Conservation (phyloP, 2,888 invertebrate genomes). For the Podabrus alpinus region DNA sequence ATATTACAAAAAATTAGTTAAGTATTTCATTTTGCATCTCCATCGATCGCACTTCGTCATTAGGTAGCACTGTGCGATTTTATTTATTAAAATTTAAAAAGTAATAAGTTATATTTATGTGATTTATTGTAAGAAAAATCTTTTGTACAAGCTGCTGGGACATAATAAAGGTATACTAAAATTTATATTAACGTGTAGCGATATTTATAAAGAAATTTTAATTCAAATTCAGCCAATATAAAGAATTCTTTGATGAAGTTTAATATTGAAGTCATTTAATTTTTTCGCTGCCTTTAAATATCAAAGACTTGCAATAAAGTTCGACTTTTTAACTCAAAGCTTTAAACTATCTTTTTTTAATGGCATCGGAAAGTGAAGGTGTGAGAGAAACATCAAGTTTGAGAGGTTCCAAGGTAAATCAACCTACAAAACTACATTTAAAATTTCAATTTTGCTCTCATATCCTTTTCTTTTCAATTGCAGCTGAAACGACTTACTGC, state of each 20-base stretch:
- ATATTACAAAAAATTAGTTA: neutral
- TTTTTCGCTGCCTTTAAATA: conserved; percentile 24
- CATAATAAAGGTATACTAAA: neutral
- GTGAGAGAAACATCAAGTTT: conserved; percentile 13
- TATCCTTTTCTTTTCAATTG: conserved; percentile 20
- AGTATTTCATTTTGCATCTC: neutral
- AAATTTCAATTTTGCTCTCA: conserved; percentile 29
- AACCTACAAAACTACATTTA: conserved; percentile 27
- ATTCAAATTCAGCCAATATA: conserved; percentile 14
- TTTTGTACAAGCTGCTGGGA: neutral
- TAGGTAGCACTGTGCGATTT: neutral
- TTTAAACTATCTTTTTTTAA: conserved; percentile 22
- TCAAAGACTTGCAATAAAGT: conserved; percentile 29
- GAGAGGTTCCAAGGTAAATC: conserved; percentile 11
- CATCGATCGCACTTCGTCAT: neutral
- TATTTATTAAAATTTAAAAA: neutral
- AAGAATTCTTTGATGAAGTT: conserved; percentile 17
- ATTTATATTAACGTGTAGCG: neutral
- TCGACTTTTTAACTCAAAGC: conserved; percentile 4
- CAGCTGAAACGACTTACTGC: conserved; percentile 25
- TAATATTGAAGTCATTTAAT: conserved; percentile 22
- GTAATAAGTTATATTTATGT: neutral
- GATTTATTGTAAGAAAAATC: neutral
- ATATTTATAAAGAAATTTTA: conserved; percentile 9
- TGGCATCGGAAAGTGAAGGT: conserved; percentile 1